Conservation (phyloP, 2,888 invertebrate species). For the Anoncus sp. region DNA sequence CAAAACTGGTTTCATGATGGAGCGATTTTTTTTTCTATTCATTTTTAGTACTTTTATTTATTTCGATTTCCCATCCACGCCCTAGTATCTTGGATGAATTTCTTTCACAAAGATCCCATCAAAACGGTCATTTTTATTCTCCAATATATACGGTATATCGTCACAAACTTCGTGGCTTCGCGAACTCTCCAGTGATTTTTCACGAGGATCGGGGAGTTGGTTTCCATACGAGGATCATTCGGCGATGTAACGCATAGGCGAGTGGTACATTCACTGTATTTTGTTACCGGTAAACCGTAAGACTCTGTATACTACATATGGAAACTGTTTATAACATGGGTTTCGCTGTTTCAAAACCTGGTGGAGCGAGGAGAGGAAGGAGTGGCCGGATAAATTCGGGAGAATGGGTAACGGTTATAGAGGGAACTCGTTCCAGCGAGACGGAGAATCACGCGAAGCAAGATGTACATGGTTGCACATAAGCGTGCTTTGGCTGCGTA, state of each 20-base stretch:
- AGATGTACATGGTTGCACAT: slow-evolving; percentile 38
- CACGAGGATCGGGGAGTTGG: slow-evolving; percentile 14
- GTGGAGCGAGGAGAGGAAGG: background rate
- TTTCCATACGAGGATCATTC: slow-evolving; percentile 26
- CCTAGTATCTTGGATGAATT: background rate
- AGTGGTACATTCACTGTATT: background rate
- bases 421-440: slow-evolving; percentile 13
- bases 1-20: no score
- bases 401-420: slow-evolving; percentile 31
- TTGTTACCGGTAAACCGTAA: background rate
- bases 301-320: background rate
- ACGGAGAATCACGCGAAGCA: slow-evolving; percentile 15
- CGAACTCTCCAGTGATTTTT: slow-evolving; percentile 33
- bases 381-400: slow-evolving; percentile 43
- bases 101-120: background rate
- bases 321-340: slow-evolving; percentile 33
- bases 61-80: no score
- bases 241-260: slow-evolving; percentile 5
- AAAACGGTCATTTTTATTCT: slow-evolving; percentile 5
- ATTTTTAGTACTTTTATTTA: no score
- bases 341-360: slow-evolving; percentile 21
- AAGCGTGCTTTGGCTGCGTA: slow-evolving; percentile 37
- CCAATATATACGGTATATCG: background rate
- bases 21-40: background rate
- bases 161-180: background rate